Base-by-base conservation (phyloP, 1,140 invertebrate genomes). In the Pogonognathellus flavescens region DNA sequence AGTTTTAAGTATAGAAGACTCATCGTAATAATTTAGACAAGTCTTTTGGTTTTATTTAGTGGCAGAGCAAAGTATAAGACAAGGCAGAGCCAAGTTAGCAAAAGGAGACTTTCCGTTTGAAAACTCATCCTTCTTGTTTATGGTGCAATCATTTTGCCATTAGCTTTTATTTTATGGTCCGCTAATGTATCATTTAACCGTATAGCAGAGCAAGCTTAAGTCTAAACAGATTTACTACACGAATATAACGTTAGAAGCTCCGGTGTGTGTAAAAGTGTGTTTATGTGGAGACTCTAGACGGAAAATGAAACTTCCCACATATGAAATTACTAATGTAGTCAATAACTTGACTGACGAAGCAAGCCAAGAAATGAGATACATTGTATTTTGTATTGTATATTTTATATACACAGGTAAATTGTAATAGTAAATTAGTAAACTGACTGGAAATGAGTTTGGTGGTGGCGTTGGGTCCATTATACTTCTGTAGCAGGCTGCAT, bases 91-190 rank as follows among this genome's bases (percentile, higher is more conserved):
- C 18, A 80, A 81, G 80, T 25, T 20, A 55, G 80, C 80, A 25
- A 1, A 41, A 41, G 31, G 53, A 55, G 20, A 41, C 14, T 25
- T 80, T 80, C n/a, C 11, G 49, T 83, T 41, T 25, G 31, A 62
- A 80, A 62, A 52, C 82, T 83, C 57, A 62, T 62, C 57, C 82
- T 80, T 80, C 59, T 85, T 70, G 59, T 85, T 85, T 80, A 85
- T 85, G 76, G 59, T 62, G 52, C 84, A 85, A 85, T 85, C 76
- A 85, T 85, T 85, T 85, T 85, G 72, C 84, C 84, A 85, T 85
- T 85, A 85, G 53, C 20, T 16, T 81, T n/a, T 52, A 62, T 81
- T 85, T 85, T 85, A 85, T 85, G 84, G 59, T 22, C 55, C 57
- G 80, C 57, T 82, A 66, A 81, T 81, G 80, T 81, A 81, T 81